These are phyloP conservation scores for Antheraea mylitta DNA, from an alignment of 1,140 invertebrate genomes.

Conservation along the genomic window DNA sequence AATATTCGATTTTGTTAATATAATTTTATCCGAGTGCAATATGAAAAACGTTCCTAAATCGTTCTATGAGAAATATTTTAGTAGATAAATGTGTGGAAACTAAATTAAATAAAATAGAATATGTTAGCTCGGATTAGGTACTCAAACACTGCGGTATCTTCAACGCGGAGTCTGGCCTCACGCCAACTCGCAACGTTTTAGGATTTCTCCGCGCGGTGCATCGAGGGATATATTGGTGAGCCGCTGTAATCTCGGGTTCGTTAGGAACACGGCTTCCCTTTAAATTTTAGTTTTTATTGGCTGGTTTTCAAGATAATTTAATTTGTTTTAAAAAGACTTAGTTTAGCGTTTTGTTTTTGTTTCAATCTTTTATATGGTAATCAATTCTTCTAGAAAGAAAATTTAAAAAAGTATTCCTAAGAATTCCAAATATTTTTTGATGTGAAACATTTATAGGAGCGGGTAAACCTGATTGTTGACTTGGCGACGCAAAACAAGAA, in stretches of 20 bases:
- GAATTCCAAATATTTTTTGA: too few relatives aligned
- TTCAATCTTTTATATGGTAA: not conserved
- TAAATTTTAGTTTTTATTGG: constrained; percentile 3
- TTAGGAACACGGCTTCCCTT: not conserved
- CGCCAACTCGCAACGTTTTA: not conserved
- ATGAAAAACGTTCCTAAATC: too few relatives aligned
- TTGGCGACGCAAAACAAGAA: too few relatives aligned
- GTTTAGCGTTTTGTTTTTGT: not conserved
- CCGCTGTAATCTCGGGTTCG: not conserved
- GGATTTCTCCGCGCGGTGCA: not conserved
- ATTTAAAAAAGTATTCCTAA: too few relatives aligned
- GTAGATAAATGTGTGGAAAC: not conserved
- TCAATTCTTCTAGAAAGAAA: too few relatives aligned
- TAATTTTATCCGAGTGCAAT: too few relatives aligned
- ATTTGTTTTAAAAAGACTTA: not conserved
- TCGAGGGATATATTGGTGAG: not conserved
- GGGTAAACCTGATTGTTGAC: too few relatives aligned
- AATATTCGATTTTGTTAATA: too few relatives aligned
- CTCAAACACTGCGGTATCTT: not conserved
- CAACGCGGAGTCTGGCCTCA: not conserved
- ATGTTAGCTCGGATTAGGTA: not conserved
- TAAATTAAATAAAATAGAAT: not conserved
- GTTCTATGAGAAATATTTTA: too few relatives aligned
- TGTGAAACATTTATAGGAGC: too few relatives aligned
- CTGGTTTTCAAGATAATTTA: constrained; percentile 3